Percentiles rank a stretch among this genome's conserved stretches.
These are phyloP conservation scores for Eupeodes latifasciatus DNA, from an alignment of 2,888 invertebrate genomes.

Conservation along the genomic window DNA sequence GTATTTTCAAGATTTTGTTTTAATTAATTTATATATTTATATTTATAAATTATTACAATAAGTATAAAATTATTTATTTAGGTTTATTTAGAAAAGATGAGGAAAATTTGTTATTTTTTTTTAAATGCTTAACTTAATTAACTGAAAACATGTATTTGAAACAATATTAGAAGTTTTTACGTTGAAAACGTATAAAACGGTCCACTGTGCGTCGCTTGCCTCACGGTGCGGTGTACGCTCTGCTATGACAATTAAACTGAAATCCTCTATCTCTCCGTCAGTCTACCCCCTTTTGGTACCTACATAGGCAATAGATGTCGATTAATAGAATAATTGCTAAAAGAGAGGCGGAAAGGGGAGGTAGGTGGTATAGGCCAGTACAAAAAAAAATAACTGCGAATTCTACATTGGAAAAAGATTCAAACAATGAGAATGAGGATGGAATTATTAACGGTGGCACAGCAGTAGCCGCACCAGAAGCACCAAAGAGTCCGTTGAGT, in stretches of 20 bases:
- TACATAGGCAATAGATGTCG: conserved; percentile 57
- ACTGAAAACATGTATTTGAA: no score
- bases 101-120: no score
- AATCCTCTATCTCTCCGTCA: conserved; percentile 19
- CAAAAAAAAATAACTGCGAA: conserved; percentile 17
- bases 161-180: no score
- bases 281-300: background rate
- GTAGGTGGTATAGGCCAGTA: background rate
- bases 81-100: no score
- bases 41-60: no score
- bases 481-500: conserved; percentile 42
- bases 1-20: no score
- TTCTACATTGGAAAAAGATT: conserved; percentile 28
- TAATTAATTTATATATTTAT: no score
- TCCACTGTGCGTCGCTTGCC: background rate
- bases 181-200: no score
- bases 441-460: conserved; percentile 59
- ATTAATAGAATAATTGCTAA: conserved; percentile 74
- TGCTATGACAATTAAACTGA: conserved; percentile 58
- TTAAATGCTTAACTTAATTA: no score
- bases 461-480: background rate
- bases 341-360: conserved; percentile 43
- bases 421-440: conserved; percentile 70
- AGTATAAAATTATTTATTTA: no score
- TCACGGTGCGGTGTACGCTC: conserved; percentile 58